These are phyloP conservation scores for Apis cerana DNA, from an alignment of 1,140 invertebrate species.

Conservation along the genomic window DNA sequence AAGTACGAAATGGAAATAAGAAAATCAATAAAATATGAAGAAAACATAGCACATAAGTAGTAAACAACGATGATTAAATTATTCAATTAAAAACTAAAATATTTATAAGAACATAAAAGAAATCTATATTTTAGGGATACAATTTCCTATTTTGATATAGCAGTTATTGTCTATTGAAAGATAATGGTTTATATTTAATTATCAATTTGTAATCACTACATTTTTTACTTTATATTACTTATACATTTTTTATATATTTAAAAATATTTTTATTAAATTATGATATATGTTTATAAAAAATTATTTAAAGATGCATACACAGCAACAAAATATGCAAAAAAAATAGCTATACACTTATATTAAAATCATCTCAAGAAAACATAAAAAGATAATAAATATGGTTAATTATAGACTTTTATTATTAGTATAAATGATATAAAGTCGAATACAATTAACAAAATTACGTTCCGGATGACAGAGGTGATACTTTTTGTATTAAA, in stretches of 20 bases:
- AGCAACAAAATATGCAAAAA: too few species aligned
- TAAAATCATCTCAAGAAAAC: too few species aligned
- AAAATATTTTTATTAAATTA: background rate
- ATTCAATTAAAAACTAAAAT: too few species aligned
- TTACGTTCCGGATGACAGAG: conserved; percentile 51
- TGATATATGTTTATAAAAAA: too few species aligned
- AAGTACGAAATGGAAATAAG: background rate
- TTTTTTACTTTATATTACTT: background rate
- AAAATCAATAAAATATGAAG: too few species aligned
- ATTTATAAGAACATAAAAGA: too few species aligned
- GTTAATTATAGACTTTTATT: conserved; percentile 63
- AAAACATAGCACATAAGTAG: background rate
- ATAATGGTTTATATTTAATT: background rate
- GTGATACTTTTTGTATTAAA: conserved; percentile 38
- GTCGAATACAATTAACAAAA: conserved; percentile 60
- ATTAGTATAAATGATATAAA: conserved; percentile 64
- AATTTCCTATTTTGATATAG: background rate
- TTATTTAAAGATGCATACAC: too few species aligned
- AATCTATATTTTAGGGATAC: background rate
- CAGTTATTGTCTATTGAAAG: background rate
- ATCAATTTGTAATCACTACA: background rate
- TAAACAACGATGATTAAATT: too few species aligned
- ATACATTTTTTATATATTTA: background rate
- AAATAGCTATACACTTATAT: too few species aligned
- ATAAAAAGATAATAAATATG: background rate